Evolutionary conservation across 1,140 invertebrate genomes (phyloP).

Genomic region (Papilio machaon): DNA sequence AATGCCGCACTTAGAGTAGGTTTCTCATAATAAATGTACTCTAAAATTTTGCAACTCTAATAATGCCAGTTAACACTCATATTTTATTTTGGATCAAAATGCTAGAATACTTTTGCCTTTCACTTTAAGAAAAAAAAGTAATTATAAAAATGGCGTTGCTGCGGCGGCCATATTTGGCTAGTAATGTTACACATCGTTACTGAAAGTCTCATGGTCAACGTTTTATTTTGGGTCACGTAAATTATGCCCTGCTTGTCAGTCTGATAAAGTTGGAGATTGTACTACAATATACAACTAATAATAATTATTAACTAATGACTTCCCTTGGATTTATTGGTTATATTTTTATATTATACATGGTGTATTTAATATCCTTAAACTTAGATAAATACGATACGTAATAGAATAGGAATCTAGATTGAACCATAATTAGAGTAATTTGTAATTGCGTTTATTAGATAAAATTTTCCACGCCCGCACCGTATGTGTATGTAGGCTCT

Average conservation of each 20-base stretch:
- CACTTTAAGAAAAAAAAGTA: not conserved
- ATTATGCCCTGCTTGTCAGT: slow-evolving; percentile 3
- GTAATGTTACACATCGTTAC: slow-evolving; percentile 5
- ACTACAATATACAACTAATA: not conserved
- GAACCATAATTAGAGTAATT: not conserved
- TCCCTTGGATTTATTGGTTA: not conserved
- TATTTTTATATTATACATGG: not conserved
- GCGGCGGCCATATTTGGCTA: slow-evolving; percentile 5
- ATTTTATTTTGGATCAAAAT: not conserved
- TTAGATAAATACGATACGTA: not conserved
- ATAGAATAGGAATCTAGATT: not conserved
- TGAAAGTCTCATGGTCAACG: slow-evolving; percentile 12
- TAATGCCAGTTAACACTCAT: too few species aligned
- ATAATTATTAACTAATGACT: not conserved
- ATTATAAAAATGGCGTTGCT: not conserved
- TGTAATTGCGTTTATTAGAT: not conserved
- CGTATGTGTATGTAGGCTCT: too few species aligned
- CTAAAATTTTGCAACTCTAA: too few species aligned
- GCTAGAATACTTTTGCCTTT: not conserved
- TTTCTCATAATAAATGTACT: too few species aligned
- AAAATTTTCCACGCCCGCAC: too few species aligned
- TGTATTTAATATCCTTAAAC: not conserved
- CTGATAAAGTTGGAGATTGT: not conserved
- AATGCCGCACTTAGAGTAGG: not conserved
- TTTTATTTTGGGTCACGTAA: slow-evolving; percentile 16